Conservation (phyloP, 1,140 invertebrate species). For the Ridgeia piscesae region DNA sequence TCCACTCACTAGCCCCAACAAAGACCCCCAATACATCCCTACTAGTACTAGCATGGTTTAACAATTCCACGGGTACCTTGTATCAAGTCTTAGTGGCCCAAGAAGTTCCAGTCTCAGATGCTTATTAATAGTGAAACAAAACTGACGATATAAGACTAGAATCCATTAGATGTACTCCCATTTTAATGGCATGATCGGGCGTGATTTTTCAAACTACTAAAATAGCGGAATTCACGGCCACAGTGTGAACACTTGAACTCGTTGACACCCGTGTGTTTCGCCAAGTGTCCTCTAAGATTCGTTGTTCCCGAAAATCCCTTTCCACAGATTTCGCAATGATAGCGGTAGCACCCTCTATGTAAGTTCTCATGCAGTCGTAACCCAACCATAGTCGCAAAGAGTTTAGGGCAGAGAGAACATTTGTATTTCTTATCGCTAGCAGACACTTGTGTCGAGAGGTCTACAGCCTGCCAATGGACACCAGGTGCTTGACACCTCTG, state of each 20-base stretch:
- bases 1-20: not conserved
- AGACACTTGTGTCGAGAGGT: not conserved
- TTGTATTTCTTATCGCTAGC: not conserved
- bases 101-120: too few relatives aligned
- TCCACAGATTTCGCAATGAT: slow-evolving; percentile 20
- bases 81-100: too few relatives aligned
- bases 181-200: not conserved
- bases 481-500: not conserved
- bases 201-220: not conserved
- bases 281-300: slow-evolving; percentile 11
- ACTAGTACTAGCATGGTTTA: not conserved
- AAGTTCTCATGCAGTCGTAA: slow-evolving; percentile 38
- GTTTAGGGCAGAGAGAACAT: not conserved
- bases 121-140: too few relatives aligned
- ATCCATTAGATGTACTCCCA: too few relatives aligned
- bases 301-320: slow-evolving; percentile 20
- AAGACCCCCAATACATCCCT: not conserved
- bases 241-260: slow-evolving; percentile 70
- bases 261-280: slow-evolving; percentile 70
- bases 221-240: slow-evolving; percentile 67
- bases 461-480: not conserved
- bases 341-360: slow-evolving; percentile 16
- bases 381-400: slow-evolving; percentile 61
- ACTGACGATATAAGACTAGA: too few relatives aligned
- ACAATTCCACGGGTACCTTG: not conserved